Evolutionary conservation across 2,888 invertebrate species (phyloP), one percentile per base, ranked within the genome.

Genomic region (Seladonia tumulorum): DNA sequence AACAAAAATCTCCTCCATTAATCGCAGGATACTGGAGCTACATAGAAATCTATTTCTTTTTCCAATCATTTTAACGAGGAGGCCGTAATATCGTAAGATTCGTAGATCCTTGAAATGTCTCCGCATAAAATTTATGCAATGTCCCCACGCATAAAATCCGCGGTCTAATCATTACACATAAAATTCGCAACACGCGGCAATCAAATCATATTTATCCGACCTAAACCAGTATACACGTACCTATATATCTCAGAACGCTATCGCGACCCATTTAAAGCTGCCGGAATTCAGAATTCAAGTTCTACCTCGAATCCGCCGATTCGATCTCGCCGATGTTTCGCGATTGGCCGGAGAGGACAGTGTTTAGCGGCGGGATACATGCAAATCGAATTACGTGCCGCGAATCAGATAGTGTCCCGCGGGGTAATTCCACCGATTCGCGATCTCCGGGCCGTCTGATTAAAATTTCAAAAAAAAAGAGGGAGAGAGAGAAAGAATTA

Each of bases 371-470:
- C 16, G 35, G 2, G 47, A 79, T 72, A 12, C 60, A 71, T 42
- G 82, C 63, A 68, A 73, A 85, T 85, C 85, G 75, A 72, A 84
- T 73, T 76, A 81, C 57, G 73, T 72, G 79, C 29, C 18, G 53
- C 83, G 75, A 71, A 83, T 75, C 79, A 74, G 83, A 82, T 81
- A 82, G 47, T 5, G 39, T 53, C 42, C 12, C 72, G 18, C n/a
- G 53, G 35, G 60, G 60, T 85, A 82, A 75, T 76, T 75, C 53
- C 60, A 57, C 60, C 57, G 80, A 87, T 83, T 82, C 78, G 85
- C 47, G 57, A 29, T 71, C 76, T 72, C 42, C 66, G 49, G 79
- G 10, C 10, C 63, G 49, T 82, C 76, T 47, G 77, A 79, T 76
- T 49, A 82, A 86, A 78, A 74, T 81, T 82, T 60, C n/a, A 29